These are phyloP conservation scores for Hypena proboscidalis DNA, from an alignment of 2,888 invertebrate species.

Conservation along the genomic window DNA sequence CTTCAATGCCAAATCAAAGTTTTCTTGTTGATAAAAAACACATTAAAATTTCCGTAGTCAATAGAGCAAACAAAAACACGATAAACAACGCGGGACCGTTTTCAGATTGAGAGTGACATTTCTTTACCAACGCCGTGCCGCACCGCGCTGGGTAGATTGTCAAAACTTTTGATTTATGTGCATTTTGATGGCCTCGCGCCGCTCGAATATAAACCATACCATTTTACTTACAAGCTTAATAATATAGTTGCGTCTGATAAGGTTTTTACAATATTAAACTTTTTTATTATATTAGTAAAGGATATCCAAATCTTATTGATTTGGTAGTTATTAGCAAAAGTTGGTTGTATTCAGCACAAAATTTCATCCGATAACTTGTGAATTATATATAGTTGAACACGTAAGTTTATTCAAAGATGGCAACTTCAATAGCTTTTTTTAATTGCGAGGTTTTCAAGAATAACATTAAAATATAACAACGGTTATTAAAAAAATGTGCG, in stretches of 20 bases:
- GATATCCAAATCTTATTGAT: no score
- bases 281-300: no score
- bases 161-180: conserved; percentile 73
- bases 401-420: no score
- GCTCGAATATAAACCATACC: conserved; percentile 54
- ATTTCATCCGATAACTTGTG: no score
- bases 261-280: no score
- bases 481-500: no score
- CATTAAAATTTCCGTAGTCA: conserved; percentile 42
- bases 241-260: conserved; percentile 49
- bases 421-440: no score
- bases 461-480: no score
- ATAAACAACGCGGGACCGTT: conserved; percentile 51
- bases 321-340: no score
- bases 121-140: conserved; percentile 48
- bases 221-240: conserved; percentile 54
- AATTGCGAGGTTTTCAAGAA: no score
- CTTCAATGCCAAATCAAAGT: neutral
- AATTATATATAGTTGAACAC: no score
- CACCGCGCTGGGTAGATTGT: conserved; percentile 49
- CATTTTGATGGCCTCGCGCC: conserved; percentile 61
- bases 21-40: conserved; percentile 26
- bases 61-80: conserved; percentile 51
- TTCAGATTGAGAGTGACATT: conserved; percentile 60
- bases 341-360: no score